Evolutionary conservation across 2,113 vertebrate species (phyloP), one percentile per base, ranked within the genome.

Genomic region (Heterotilapia buettikoferi): DNA sequence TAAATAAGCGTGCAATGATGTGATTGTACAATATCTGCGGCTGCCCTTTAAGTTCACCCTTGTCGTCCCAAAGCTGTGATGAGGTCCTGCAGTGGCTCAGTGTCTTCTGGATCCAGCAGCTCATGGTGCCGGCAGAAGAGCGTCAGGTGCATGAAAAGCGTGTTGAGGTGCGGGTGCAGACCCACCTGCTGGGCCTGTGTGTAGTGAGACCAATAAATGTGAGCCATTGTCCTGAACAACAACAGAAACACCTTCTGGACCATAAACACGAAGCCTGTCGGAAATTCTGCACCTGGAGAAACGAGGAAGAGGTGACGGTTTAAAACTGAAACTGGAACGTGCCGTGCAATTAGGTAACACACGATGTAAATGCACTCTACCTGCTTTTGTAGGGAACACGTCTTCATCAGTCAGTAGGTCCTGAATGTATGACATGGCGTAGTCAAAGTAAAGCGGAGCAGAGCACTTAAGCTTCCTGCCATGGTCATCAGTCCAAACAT

Each of bases 201-300:
- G 92, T 97, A 97, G 94, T 97, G 97, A n/a, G 92, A 95, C 86
- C 95, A 96, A 93, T 97, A 97, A 90, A 97, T 95, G 90, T 97
- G 97, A 13, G 97, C 96, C 84, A 97, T 94, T 21, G 95, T 96
- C 31, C 96, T 95, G 90, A 97, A 97, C 80, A 97, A 93, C 82
- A 97, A 91, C 90, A 96, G 82, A 89, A 97, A 97, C 79, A 97
- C 96, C 91, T 97, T 97, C 95, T 97, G 97, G 24, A 97, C 96
- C 81, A 97, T 86, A 80, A 96, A 97, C 84, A 96, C 29, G 36
- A 97, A 97, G 38, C 96, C 96, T 4, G 88, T 87, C 1, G 97
- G 96, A 83, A 97, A 97, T 14, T 78, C 84, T 12, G 92, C 91
- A 66, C 95, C 97, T 97, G 85, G 68, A 63, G 54, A 68, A 84